phyloP scores from a whole-genome alignment of 1,140 invertebrate species.

The Macrosteles quadrilineatus region DNA sequence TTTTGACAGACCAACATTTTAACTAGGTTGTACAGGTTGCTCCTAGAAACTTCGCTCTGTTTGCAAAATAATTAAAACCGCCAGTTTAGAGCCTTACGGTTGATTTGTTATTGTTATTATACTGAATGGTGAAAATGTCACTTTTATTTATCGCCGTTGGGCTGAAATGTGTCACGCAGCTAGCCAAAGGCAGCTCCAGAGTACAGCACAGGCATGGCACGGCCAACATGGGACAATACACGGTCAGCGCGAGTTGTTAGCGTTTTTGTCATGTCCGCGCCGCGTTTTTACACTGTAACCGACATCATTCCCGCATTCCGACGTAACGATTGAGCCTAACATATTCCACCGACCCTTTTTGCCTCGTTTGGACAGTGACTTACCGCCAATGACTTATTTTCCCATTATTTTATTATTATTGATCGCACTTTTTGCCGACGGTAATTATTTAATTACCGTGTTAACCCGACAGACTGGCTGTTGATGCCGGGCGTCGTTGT shows the following conservation, averaged over 20 bases:
- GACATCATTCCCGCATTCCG: constrained; percentile 1
- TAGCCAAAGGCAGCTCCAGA: too few relatives aligned
- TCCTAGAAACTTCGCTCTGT: too few relatives aligned
- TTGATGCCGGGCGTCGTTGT: not conserved
- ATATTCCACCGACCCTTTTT: not conserved
- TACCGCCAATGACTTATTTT: not conserved
- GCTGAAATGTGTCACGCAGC: too few relatives aligned
- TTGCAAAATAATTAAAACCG: too few relatives aligned
- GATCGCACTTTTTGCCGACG: not conserved
- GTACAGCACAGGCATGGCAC: not conserved
- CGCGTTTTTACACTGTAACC: constrained; percentile 6
- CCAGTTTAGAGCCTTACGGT: too few relatives aligned
- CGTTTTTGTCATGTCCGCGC: not conserved
- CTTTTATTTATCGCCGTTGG: too few relatives aligned
- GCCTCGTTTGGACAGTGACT: not conserved
- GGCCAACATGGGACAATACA: not conserved
- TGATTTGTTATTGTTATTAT: too few relatives aligned
- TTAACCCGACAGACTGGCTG: too few relatives aligned
- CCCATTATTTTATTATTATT: constrained; percentile 15
- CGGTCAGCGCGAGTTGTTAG: not conserved
- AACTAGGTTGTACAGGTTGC: too few relatives aligned
- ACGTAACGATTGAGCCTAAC: not conserved
- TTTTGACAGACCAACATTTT: too few relatives aligned
- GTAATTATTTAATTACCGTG: not conserved
- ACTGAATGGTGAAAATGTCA: too few relatives aligned